Evolutionary conservation across 2,888 invertebrate species (phyloP).

Genomic region (Troides aeacus): DNA sequence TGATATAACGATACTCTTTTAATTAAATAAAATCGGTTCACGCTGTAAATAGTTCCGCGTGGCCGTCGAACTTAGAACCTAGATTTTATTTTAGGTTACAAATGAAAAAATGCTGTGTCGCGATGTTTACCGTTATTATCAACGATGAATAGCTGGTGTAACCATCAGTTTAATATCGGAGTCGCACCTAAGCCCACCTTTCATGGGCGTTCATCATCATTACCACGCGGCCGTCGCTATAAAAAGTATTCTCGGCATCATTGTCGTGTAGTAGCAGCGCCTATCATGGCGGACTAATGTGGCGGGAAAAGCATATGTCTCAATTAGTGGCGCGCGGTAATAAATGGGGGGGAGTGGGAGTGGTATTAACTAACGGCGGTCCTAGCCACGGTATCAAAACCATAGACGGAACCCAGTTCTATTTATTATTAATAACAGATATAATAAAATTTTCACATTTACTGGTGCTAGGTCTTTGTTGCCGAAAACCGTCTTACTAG

Average conservation of each 20-base stretch:
- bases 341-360: constrained; percentile 46
- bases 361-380: constrained; percentile 46
- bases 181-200: constrained; percentile 8
- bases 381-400: constrained; percentile 30
- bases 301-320: constrained; percentile 60
- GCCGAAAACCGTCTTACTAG: no score
- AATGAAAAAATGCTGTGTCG: not conserved
- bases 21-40: no score
- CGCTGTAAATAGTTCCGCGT: no score
- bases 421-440: not conserved
- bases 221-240: constrained; percentile 17
- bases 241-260: constrained; percentile 28
- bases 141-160: constrained; percentile 9
- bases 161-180: constrained; percentile 19
- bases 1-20: no score
- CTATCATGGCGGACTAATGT: constrained; percentile 50
- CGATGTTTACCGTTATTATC: not conserved
- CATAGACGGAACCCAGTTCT: not conserved
- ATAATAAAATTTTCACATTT: no score
- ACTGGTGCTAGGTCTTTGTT: no score
- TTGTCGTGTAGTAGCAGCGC: constrained; percentile 36
- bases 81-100: no score
- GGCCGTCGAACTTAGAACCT: no score
- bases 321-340: constrained; percentile 65
- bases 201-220: constrained; percentile 27